Conservation (phyloP, 2,797 vertebrate species). For the Scolopax bukidnonensis region DNA sequence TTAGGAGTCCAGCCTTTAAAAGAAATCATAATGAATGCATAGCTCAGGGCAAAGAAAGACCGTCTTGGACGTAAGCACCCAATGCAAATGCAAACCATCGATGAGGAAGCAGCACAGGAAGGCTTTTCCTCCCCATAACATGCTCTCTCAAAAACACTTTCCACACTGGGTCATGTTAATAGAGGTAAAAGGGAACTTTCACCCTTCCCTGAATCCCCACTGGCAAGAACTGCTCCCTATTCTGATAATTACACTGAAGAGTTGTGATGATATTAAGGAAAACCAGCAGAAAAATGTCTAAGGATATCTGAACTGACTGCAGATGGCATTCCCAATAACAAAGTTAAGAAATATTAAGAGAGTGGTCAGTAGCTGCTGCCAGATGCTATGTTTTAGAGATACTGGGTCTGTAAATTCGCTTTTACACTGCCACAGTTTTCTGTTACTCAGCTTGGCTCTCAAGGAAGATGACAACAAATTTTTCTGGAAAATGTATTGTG, state of each 20-base stretch:
- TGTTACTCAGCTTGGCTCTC: not conserved
- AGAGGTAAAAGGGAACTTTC: not conserved
- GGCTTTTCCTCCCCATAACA: not conserved
- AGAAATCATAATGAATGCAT: not conserved
- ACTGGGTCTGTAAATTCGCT: not conserved
- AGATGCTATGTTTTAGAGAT: not conserved
- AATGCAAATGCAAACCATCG: not conserved
- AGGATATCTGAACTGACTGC: not conserved
- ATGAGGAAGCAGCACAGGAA: not conserved
- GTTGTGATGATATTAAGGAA: not conserved
- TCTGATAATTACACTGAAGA: not conserved
- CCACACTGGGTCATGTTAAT: not conserved
- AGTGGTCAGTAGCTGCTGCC: not conserved
- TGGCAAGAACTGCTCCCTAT: not conserved
- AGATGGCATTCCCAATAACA: not conserved
- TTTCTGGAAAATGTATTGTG: not conserved
- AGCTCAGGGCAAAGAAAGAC: not conserved
- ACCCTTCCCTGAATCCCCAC: not conserved
- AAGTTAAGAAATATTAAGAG: not conserved
- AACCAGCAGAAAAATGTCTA: not conserved
- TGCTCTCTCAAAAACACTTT: not conserved
- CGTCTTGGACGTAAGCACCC: accelerated
- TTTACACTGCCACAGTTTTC: not conserved
- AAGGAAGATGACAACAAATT: not conserved
- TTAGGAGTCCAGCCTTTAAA: not conserved